phyloP scores from a whole-genome alignment of 2,888 invertebrate genomes.

The Ferdinandea cuprea region DNA sequence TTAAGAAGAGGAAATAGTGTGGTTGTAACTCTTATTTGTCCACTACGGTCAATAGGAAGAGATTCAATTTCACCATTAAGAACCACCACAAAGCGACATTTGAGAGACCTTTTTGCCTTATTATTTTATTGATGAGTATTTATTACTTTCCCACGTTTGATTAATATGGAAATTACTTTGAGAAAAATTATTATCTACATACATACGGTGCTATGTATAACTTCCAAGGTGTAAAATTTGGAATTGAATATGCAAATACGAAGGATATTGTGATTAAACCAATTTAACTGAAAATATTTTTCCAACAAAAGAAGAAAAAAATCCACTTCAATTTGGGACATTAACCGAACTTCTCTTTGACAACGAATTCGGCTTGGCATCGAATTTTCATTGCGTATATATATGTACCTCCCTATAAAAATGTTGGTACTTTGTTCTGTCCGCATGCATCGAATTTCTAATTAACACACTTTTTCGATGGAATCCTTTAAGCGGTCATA shows the following conservation, averaged over 20 bases:
- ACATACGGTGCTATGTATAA: no score
- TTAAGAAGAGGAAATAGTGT: no score
- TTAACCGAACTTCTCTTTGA: slow-evolving; percentile 1
- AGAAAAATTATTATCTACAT: not conserved
- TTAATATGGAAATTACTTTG: slow-evolving; percentile 1
- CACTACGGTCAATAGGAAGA: no score
- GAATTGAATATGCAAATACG: slow-evolving; percentile 6
- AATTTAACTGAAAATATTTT: slow-evolving; percentile 4
- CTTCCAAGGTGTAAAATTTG: not conserved
- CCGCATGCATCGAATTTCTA: slow-evolving; percentile 40
- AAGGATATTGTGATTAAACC: not conserved
- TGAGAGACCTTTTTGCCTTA: not conserved
- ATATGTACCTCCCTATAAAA: slow-evolving; percentile 8
- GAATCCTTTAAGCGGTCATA: slow-evolving; percentile 60
- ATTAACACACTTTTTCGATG: slow-evolving; percentile 57
- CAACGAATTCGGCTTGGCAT: not conserved
- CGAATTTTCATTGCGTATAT: slow-evolving; percentile 15
- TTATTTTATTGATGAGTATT: not conserved
- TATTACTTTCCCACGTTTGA: not conserved
- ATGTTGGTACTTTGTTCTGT: not conserved
- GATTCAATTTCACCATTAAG: no score
- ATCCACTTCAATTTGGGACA: not conserved
- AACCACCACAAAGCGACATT: no score
- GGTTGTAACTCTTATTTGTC: no score
- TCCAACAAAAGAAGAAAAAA: not conserved